A percentile compares a stretch with the other conserved stretches of the same genome.
These are phyloP conservation scores for Zonotrichia leucophrys DNA, from an alignment of 2,113 vertebrate genomes.

Conservation along the genomic window DNA sequence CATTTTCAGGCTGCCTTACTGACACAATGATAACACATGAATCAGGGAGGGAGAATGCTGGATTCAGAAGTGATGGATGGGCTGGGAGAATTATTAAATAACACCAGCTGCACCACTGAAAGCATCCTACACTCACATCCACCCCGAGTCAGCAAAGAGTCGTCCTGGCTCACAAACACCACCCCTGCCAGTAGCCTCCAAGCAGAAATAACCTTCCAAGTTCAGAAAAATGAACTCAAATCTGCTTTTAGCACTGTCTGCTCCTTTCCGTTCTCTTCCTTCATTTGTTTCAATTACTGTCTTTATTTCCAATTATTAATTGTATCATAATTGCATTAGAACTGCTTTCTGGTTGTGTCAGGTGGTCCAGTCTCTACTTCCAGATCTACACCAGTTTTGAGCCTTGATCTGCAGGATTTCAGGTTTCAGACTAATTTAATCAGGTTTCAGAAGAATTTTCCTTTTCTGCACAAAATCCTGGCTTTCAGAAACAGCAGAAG, in stretches of 20 bases:
- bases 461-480: not conserved
- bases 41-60: not conserved
- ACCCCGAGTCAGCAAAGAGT: not conserved
- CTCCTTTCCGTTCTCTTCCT: not conserved
- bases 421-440: not conserved
- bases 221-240: not conserved
- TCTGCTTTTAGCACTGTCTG: not conserved
- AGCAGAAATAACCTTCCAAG: not conserved
- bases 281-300: not conserved
- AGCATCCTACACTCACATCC: not conserved
- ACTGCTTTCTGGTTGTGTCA: not conserved
- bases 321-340: not conserved
- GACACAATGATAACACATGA: not conserved
- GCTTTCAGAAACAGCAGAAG: not conserved
- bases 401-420: not conserved
- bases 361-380: not conserved
- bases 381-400: not conserved
- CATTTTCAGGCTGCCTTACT: not conserved
- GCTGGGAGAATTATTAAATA: not conserved
- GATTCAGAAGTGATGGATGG: not conserved
- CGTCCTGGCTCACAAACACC: rapidly evolving
- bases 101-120: not conserved
- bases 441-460: not conserved
- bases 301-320: not conserved
- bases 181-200: not conserved